Percentiles rank a stretch among this genome's conserved stretches.
Evolutionary conservation across 2,113 vertebrate genomes (phyloP).

Genomic region (Tringa solitaria): DNA sequence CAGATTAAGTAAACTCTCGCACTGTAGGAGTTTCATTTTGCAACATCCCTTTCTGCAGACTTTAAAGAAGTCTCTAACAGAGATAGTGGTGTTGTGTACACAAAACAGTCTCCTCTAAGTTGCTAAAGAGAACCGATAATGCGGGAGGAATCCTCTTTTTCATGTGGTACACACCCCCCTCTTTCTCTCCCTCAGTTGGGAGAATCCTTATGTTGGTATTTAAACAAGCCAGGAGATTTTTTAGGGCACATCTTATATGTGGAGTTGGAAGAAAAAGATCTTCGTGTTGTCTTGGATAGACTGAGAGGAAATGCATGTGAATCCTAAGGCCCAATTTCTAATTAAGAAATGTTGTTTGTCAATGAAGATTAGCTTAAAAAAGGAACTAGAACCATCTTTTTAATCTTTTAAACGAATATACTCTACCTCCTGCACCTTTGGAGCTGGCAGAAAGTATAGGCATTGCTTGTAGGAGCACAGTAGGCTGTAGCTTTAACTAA

Average conservation of each 20-base stretch:
- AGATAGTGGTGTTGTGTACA: not conserved
- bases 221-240: not conserved
- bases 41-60: not conserved
- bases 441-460: not conserved
- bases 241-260: not conserved
- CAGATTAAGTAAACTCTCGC: not conserved
- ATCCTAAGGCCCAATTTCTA: not conserved
- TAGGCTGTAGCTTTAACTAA: not conserved
- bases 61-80: not conserved
- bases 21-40: not conserved
- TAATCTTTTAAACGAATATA: not conserved
- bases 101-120: not conserved
- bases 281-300: not conserved
- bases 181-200: not conserved
- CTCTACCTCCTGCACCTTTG: not conserved
- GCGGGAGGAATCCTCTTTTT: not conserved
- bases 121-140: not conserved
- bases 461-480: not conserved
- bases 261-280: not conserved
- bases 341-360: not conserved
- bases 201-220: not conserved
- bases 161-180: not conserved
- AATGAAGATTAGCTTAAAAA: not conserved
- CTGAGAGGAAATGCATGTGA: not conserved
- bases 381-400: not conserved